A percentile compares a stretch with the other conserved stretches of the same genome.
These are phyloP conservation scores for Oriolus oriolus DNA, from an alignment of 2,113 vertebrate species.

Conservation along the genomic window DNA sequence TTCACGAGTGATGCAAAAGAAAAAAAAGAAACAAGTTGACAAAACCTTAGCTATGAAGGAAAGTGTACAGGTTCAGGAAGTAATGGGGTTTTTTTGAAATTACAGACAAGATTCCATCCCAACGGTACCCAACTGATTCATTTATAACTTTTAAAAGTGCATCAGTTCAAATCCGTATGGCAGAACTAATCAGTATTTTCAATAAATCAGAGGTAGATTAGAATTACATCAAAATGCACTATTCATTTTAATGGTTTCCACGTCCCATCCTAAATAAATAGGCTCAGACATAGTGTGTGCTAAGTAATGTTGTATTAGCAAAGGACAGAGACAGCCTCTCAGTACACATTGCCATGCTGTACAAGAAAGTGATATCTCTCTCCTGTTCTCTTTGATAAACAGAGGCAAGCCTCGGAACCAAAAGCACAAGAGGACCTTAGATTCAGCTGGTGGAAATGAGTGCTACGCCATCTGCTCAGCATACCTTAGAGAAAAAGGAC, in stretches of 20 bases:
- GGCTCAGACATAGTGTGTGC: not conserved
- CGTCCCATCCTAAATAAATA: slow-evolving; percentile 9
- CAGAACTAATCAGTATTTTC: slow-evolving; percentile 12
- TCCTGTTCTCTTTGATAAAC: slow-evolving; percentile 18
- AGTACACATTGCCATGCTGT: not conserved
- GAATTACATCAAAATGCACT: slow-evolving; percentile 6
- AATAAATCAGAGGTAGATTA: slow-evolving; percentile 54
- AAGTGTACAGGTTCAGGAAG: not conserved
- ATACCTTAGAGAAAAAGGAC: slow-evolving; percentile 64
- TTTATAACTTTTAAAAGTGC: slow-evolving; percentile 19
- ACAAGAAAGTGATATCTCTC: not conserved
- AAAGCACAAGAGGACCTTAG: not conserved
- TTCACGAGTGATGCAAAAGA: not conserved
- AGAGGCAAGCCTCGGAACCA: not conserved
- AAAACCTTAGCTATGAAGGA: not conserved
- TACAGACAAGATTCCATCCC: not conserved
- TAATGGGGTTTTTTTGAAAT: not conserved
- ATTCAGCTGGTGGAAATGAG: slow-evolving; percentile 33
- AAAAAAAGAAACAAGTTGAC: not conserved
- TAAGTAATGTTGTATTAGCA: not conserved
- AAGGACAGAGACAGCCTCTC: not conserved
- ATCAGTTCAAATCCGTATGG: not conserved
- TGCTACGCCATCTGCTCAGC: slow-evolving; percentile 61
- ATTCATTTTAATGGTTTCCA: slow-evolving; percentile 3
- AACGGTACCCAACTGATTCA: not conserved